phyloP scores from a whole-genome alignment of 2,113 vertebrate species.

The Ictidomys tridecemlineatus region DNA sequence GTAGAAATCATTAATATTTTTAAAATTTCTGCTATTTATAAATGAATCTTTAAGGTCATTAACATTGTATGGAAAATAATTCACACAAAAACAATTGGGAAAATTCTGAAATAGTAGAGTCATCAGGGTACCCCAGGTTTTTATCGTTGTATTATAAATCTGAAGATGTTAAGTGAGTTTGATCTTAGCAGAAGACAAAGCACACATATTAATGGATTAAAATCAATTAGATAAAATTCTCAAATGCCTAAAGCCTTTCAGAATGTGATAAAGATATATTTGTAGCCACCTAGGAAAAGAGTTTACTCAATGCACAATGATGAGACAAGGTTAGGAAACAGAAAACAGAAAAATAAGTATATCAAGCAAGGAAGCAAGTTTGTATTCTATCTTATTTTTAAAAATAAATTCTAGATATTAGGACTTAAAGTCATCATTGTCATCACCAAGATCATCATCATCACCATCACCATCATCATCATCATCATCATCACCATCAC shows the following conservation, averaged over 20 bases:
- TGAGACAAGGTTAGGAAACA: neutral
- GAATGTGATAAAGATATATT: neutral
- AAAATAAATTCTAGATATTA: slow-evolving; percentile 5
- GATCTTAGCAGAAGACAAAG: neutral
- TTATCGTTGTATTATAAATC: neutral
- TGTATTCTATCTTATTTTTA: neutral
- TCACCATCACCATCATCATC: neutral
- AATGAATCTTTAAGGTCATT: neutral
- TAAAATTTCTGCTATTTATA: neutral
- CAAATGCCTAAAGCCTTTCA: neutral
- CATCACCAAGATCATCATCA: too few species aligned
- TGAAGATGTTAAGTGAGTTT: neutral
- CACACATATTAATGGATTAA: neutral
- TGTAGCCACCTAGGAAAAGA: neutral
- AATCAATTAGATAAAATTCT: neutral
- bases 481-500: neutral
- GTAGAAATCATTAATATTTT: neutral
- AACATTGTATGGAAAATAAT: neutral
- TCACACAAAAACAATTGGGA: neutral
- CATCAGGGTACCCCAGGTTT: neutral
- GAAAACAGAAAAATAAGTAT: neutral
- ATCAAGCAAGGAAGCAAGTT: neutral
- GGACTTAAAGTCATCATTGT: neutral
- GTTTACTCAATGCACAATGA: neutral
- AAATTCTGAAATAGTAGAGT: slow-evolving; percentile 12